phyloP scores from a whole-genome alignment of 2,113 vertebrate genomes.

The Dicentrarchus labrax region DNA sequence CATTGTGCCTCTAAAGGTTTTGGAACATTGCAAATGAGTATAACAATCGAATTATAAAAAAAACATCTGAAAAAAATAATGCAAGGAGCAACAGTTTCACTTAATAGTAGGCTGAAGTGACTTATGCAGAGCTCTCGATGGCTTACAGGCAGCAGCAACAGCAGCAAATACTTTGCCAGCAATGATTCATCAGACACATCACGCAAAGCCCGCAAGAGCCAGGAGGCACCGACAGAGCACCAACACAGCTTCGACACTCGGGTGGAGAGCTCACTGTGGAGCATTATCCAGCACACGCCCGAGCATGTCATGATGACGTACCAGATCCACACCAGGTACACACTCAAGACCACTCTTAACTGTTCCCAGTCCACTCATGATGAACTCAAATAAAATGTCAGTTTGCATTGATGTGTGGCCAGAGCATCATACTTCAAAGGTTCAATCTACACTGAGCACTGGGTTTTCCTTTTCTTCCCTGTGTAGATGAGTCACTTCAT shows the following conservation, averaged over 20 bases:
- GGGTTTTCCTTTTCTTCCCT: background rate
- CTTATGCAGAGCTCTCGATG: constrained; percentile 5
- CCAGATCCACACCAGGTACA: constrained; percentile 90
- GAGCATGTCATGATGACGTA: constrained; percentile 89
- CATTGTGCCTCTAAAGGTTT: too few relatives aligned
- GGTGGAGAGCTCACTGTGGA: constrained; percentile 86
- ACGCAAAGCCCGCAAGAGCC: constrained; percentile 75
- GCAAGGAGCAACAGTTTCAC: background rate
- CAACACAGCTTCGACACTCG: constrained; percentile 68
- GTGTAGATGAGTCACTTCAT: background rate
- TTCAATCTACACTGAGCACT: background rate
- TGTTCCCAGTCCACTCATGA: background rate
- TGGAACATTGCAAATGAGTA: background rate
- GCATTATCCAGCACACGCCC: constrained; percentile 85
- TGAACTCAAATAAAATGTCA: background rate
- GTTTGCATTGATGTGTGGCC: background rate
- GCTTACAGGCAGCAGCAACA: constrained; percentile 85
- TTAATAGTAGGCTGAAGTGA: background rate
- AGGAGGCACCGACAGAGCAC: constrained; percentile 71
- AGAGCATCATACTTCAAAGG: background rate
- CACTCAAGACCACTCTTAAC: background rate
- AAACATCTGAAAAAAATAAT: too few relatives aligned
- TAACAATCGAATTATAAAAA: background rate
- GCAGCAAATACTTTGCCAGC: constrained; percentile 87
- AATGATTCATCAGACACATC: constrained; percentile 87